Percentiles rank a stretch among this genome's conserved stretches.
phyloP scores from a whole-genome alignment of 2,797 vertebrate species.

The Rhabdomys pumilio region DNA sequence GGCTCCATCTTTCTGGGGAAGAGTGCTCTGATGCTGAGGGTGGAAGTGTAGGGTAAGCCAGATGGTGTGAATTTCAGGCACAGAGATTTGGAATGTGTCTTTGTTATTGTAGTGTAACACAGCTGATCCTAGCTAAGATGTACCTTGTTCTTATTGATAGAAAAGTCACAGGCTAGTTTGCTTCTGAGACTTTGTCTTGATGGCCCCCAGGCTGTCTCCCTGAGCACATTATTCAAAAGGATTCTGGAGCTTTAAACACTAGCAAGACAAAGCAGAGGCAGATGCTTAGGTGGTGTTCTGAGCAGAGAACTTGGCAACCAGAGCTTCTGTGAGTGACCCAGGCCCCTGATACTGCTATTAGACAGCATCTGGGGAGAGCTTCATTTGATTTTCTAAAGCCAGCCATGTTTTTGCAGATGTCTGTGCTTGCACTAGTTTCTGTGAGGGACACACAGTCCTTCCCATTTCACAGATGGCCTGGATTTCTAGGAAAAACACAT shows the following conservation, averaged over 20 bases:
- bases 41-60: not conserved
- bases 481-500: constrained; percentile 6
- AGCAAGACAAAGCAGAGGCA: not conserved
- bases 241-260: not conserved
- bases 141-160: not conserved
- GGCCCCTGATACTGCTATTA: not conserved
- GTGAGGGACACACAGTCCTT: not conserved
- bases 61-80: not conserved
- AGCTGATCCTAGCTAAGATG: not conserved
- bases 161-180: not conserved
- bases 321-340: not conserved
- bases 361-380: not conserved
- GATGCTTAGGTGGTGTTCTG: not conserved
- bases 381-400: not conserved
- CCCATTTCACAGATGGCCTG: not conserved
- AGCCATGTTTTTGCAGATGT: not conserved
- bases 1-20: not conserved
- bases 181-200: not conserved
- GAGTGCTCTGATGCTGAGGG: not conserved
- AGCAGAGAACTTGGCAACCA: not conserved
- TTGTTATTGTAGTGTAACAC: not conserved
- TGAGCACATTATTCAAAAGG: not conserved
- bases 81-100: not conserved
- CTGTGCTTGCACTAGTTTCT: not conserved
- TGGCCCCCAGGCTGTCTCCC: not conserved